phyloP scores from a whole-genome alignment of 2,797 vertebrate species.

The Sebastes vulpes region DNA sequence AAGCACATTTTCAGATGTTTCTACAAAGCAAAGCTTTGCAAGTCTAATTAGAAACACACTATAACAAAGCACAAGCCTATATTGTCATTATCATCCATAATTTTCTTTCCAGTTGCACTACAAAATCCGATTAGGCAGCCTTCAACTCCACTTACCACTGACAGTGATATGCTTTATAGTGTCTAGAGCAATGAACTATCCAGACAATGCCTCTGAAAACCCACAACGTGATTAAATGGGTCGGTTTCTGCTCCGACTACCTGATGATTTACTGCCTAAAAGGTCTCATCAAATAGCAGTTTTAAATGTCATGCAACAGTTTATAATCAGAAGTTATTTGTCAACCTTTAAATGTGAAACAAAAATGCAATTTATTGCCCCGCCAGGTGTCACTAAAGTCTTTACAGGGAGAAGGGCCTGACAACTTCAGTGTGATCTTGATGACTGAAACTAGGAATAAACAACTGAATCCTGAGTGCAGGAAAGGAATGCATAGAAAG shows the following conservation, averaged over 20 bases:
- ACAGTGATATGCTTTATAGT: conserved; percentile 24
- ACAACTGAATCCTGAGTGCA: too few species aligned
- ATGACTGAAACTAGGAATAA: too few species aligned
- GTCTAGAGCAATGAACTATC: background rate
- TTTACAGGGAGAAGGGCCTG: too few species aligned
- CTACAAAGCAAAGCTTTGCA: background rate
- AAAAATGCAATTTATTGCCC: background rate
- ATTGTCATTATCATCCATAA: conserved; percentile 22
- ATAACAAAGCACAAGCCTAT: background rate
- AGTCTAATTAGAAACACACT: background rate
- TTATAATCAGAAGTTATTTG: background rate
- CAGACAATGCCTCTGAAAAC: conserved; percentile 17
- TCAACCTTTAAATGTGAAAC: background rate
- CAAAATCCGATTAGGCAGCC: conserved; percentile 11
- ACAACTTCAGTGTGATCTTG: too few species aligned
- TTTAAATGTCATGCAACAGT: background rate
- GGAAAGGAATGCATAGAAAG: too few species aligned
- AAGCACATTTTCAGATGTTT: conserved; percentile 7
- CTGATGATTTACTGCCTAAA: background rate
- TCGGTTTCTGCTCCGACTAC: background rate
- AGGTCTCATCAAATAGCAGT: background rate
- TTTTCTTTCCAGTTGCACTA: conserved; percentile 25
- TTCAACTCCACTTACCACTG: conserved; percentile 21
- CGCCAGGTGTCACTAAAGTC: background rate
- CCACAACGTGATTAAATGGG: conserved; percentile 1